Evolutionary conservation across 2,113 vertebrate genomes (phyloP).

Genomic region (Eclectus roratus): DNA sequence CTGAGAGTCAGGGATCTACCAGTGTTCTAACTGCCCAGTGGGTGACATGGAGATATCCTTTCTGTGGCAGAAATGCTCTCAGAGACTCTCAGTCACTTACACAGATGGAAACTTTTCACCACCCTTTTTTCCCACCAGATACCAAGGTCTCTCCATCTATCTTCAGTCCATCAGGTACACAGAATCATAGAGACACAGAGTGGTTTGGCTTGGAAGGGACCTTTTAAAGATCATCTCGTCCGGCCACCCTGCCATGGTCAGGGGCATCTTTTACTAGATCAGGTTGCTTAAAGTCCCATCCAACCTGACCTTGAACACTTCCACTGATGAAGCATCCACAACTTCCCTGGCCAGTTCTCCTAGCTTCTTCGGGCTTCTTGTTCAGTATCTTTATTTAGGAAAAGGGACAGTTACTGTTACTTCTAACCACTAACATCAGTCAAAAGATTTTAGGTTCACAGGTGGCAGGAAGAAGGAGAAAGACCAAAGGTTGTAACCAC

Average conservation of each 20-base stretch:
- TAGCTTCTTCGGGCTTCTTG: neutral
- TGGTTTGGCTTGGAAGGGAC: neutral
- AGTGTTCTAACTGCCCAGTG: neutral
- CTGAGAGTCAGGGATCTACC: neutral
- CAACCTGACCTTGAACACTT: neutral
- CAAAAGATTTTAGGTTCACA: neutral
- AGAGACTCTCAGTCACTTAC: neutral
- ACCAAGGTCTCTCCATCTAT: neutral
- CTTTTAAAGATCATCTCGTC: neutral
- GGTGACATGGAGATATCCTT: neutral
- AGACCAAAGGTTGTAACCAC: neutral
- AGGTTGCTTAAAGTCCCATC: neutral
- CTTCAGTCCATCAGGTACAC: neutral
- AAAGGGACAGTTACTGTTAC: neutral
- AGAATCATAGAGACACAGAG: neutral
- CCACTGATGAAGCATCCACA: neutral
- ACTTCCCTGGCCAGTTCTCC: neutral
- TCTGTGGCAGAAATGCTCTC: neutral
- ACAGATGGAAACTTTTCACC: neutral
- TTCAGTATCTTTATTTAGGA: neutral
- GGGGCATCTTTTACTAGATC: neutral
- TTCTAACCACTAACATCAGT: neutral
- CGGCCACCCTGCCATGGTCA: accelerated
- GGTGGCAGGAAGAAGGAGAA: neutral
- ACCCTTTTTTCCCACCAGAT: neutral